Base-by-base conservation (phyloP, 2,113 vertebrate species). In the Ammospiza caudacuta region DNA sequence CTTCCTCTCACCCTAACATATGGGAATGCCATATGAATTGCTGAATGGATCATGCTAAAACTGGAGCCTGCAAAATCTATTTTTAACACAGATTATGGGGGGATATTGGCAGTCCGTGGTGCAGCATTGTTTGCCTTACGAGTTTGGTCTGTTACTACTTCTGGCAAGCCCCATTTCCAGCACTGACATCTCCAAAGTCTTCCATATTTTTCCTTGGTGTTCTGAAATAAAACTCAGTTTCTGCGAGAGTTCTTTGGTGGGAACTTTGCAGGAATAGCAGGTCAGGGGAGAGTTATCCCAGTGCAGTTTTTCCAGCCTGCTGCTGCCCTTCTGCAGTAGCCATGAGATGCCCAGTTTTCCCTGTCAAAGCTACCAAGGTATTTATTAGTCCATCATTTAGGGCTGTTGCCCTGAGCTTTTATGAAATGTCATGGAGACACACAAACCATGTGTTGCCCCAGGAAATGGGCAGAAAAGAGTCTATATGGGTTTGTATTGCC, bases 1-100 rank as follows among this genome's bases (percentile, higher is more conserved):
- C 94, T 95, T 95, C 70, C 70, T 94, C 85, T 96, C 92, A 94
- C 96, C 93, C 93, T 83, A 95, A 74, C 93, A 96, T 92, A 96
- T 90, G 94, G 94, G 86, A 75, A 83, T 79, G 83, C 90, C 92
- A 87, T 83, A 90, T 68, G 92, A 96, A 92, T 92, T 96, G 83
- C 83, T 92, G 83, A 96, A 94, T 82, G 88, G 90, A 94, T 94
- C 79, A 68, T 43, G 49, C 83, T 96, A 81, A 93, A 96, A 92
- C 18, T 16, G 41, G 92, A 93, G 88, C 61, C 79, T 61, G 46
- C 9, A 86, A 61, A 47, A 66, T 54, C 88, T 95, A 94, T 92
- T 96, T 97, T 96, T 94, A 92, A 75, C 6, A 75, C n/a, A 92
- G 61, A 96, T 92, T 89, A 90, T 8, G 9, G 59, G 88, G 91